phyloP scores from a whole-genome alignment of 2,113 vertebrate species.

The Trogon surrucura region DNA sequence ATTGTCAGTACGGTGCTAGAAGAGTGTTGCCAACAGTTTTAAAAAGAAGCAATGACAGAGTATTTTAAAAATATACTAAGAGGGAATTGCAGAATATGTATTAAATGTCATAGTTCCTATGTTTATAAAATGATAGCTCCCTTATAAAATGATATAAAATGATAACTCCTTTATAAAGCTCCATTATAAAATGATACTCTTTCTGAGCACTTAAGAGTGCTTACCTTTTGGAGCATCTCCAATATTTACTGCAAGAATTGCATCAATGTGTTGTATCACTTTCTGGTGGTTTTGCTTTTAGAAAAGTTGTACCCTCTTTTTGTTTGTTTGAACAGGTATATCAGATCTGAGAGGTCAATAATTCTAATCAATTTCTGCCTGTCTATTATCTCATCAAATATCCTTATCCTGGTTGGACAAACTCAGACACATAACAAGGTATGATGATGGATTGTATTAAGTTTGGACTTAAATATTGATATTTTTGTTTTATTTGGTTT shows the following conservation, averaged over 20 bases:
- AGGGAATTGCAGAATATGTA: background rate
- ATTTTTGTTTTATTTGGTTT: background rate
- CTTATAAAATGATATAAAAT: background rate
- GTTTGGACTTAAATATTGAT: slow-evolving; percentile 3
- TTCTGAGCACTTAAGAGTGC: background rate
- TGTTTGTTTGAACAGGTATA: slow-evolving; percentile 85
- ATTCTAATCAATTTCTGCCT: slow-evolving; percentile 99
- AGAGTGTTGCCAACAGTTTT: background rate
- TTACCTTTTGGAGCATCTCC: background rate
- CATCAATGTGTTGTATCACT: background rate
- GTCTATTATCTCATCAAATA: slow-evolving; percentile 98
- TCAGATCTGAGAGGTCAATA: slow-evolving; percentile 96
- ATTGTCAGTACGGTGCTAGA: background rate
- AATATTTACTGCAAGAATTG: background rate
- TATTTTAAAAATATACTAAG: background rate
- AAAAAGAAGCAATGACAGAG: background rate
- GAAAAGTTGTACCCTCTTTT: slow-evolving; percentile 5
- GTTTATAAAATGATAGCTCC: background rate
- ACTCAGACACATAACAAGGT: slow-evolving; percentile 99
- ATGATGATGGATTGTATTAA: slow-evolving; percentile 60
- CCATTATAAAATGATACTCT: background rate
- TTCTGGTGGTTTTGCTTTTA: background rate
- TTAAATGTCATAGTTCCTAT: background rate
- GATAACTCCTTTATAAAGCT: background rate
- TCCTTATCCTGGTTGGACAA: slow-evolving; percentile 97